Percentiles rank a stretch among this genome's conserved stretches.
These are phyloP conservation scores for Drosophila anomalata DNA, from an alignment of 2,888 invertebrate genomes.

Conservation along the genomic window DNA sequence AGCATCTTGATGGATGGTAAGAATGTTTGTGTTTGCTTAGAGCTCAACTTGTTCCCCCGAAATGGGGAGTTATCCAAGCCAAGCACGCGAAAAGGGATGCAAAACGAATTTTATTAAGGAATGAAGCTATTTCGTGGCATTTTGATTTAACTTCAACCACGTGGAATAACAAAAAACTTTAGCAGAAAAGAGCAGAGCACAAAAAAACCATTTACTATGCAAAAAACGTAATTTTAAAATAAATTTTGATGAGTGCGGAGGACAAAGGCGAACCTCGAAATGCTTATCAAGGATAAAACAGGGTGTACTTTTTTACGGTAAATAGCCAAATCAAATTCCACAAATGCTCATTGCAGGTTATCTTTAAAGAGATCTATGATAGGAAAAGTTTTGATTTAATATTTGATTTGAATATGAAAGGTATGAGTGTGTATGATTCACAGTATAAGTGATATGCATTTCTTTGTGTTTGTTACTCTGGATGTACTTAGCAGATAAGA, in stretches of 20 bases:
- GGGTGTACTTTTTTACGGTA: constrained; percentile 57
- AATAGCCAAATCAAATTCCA: constrained; percentile 56
- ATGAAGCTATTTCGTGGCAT: constrained; percentile 24
- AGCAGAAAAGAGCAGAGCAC: constrained; percentile 19
- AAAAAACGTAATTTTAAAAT: constrained; percentile 38
- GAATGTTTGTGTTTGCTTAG: constrained; percentile 24
- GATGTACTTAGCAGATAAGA: constrained; percentile 42
- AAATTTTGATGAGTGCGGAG: constrained; percentile 22
- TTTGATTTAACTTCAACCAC: constrained; percentile 24
- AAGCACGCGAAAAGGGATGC: neutral
- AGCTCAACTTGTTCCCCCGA: constrained; percentile 3
- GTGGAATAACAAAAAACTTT: constrained; percentile 19
- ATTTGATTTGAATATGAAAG: constrained; percentile 23
- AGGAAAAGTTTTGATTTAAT: constrained; percentile 6
- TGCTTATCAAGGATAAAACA: constrained; percentile 67
- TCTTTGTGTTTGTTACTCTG: constrained; percentile 28
- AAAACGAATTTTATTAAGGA: constrained; percentile 7
- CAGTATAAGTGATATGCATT: constrained; percentile 6
- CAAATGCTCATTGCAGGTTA: constrained; percentile 31
- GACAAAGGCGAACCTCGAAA: constrained; percentile 12
- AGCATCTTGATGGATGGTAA: constrained; percentile 29
- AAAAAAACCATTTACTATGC: constrained; percentile 30
- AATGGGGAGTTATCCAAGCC: neutral
- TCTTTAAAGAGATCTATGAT: constrained; percentile 10
- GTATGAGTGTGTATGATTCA: constrained; percentile 14